Percentiles rank a stretch among this genome's conserved stretches.
phyloP scores from a whole-genome alignment of 2,888 invertebrate genomes.

The Drosophila prolongata region DNA sequence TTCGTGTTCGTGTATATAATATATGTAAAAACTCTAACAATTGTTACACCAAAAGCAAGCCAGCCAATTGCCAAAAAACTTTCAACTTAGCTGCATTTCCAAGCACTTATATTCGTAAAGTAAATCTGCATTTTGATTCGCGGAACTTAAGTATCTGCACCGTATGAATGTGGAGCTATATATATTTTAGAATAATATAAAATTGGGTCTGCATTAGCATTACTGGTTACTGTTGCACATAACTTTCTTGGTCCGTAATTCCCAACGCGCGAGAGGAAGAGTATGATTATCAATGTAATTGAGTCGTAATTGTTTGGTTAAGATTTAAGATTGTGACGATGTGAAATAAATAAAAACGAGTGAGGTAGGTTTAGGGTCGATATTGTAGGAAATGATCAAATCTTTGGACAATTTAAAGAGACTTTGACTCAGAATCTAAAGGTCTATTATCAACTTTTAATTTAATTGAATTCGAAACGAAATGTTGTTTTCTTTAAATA shows the following conservation, averaged over 20 bases:
- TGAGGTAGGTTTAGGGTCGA: not conserved
- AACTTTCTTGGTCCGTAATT: constrained; percentile 70
- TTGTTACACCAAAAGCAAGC: constrained; percentile 71
- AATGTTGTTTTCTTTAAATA: too few species aligned
- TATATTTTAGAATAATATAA: constrained; percentile 27
- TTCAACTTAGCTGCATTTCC: constrained; percentile 62
- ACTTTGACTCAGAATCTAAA: not conserved
- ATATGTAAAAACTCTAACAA: constrained; percentile 67
- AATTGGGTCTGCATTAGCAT: constrained; percentile 15
- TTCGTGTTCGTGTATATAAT: constrained; percentile 42
- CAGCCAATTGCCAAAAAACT: constrained; percentile 44
- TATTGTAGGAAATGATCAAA: constrained; percentile 1
- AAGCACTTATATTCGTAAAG: constrained; percentile 69
- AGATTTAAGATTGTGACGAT: constrained; percentile 32
- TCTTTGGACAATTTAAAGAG: not conserved
- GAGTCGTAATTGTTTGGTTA: constrained; percentile 12
- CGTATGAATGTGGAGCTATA: constrained; percentile 25
- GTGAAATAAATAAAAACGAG: constrained; percentile 63
- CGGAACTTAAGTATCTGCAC: constrained; percentile 54
- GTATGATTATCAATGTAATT: constrained; percentile 44
- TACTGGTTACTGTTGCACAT: constrained; percentile 49
- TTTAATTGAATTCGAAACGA: not conserved
- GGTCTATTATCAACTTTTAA: not conserved
- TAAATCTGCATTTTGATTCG: constrained; percentile 53
- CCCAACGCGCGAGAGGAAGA: constrained; percentile 66